Evolutionary conservation across 2,888 invertebrate genomes (phyloP), one percentile per base, ranked within the genome.

Genomic region (Blastobasis adustella): DNA sequence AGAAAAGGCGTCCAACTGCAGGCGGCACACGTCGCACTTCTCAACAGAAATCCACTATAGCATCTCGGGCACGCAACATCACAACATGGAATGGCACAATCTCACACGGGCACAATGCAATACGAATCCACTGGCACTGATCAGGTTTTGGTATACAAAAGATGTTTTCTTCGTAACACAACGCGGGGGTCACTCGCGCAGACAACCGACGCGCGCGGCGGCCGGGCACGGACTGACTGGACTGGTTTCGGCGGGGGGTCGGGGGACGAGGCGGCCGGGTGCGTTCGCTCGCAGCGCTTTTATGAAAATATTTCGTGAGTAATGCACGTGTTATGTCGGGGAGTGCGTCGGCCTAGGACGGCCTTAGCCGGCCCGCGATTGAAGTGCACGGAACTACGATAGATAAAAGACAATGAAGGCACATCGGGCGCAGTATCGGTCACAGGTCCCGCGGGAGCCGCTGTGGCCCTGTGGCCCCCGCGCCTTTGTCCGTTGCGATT

Each of bases 221-320:
- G 84, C 86, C 87, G 82, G 85, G 86, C 82, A 79, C 79, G 75
- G 70, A 88, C 88, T 87, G 84, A 88, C 88, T 87, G 84, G 81
- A 87, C 86, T 87, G 86, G 86, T 86, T 87, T 83, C 71, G 71
- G 71, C 67, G 72, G 61, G 59, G 47, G 55, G 59, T 62, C 56
- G 59, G 55, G 59, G 57, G 45, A 69, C 69, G 72, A 60, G 63
- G 60, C 65, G 59, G 63, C 56, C 61, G 66, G 73, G 69, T 81
- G 82, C 85, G 82, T 85, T 80, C 80, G 86, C 81, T 84, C 76
- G 79, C 80, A 77, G 83, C 78, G 85, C 79, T 82, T 86, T 86
- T 87, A 87, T 88, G 88, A 87, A 88, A 87, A 88, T 88, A 88
- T 88, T 87, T 88, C 79, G 88, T 88, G 88, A 87, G 87, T 87